phyloP scores from a whole-genome alignment of 2,113 vertebrate genomes.

The Pterocles burchelli region DNA sequence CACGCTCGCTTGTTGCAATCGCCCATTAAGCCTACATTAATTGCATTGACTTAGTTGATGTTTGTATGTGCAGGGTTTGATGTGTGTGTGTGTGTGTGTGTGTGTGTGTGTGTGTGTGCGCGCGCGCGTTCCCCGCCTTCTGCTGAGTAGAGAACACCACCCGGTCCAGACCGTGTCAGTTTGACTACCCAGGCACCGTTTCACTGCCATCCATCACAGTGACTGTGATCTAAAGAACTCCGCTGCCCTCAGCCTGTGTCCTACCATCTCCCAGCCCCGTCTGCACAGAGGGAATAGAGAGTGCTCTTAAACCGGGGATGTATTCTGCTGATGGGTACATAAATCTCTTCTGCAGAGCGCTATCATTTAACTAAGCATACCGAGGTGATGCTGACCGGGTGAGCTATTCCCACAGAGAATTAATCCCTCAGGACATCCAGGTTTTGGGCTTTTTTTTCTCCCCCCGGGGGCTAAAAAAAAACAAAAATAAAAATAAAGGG shows the following conservation, averaged over 20 bases:
- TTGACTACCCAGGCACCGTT: neutral
- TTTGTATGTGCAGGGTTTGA: neutral
- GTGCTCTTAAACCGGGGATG: neutral
- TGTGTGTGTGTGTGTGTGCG: no score
- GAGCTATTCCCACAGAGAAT: neutral
- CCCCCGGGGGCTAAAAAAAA: neutral
- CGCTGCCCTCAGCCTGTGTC: neutral
- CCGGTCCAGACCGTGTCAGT: neutral
- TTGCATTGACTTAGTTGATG: constrained; percentile 19
- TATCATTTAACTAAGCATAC: neutral
- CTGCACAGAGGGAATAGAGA: neutral
- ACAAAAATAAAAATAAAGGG: no score
- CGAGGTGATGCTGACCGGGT: neutral
- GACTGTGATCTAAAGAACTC: neutral
- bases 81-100: no score
- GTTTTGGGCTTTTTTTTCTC: neutral
- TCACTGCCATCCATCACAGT: neutral
- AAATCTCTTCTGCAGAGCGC: neutral
- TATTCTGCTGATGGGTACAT: neutral
- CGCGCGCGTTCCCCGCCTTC: neutral
- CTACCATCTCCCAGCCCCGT: neutral
- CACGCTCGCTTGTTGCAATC: neutral
- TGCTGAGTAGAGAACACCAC: neutral
- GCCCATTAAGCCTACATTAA: neutral
- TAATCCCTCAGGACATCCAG: neutral